Base-by-base conservation (phyloP, 1,140 invertebrate genomes). In the Pogonus chalceus region DNA sequence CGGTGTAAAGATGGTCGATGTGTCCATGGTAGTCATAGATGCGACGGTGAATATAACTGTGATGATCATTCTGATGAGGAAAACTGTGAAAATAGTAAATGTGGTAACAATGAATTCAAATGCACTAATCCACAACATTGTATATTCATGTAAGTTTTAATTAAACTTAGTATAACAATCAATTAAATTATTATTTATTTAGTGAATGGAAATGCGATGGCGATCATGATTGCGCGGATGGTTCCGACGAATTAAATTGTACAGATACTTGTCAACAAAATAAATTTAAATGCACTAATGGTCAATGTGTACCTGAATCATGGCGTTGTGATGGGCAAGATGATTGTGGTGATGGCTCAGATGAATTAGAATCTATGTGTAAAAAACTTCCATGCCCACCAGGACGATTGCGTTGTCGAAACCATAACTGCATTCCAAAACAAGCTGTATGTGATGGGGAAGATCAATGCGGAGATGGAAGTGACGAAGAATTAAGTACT, bases 21-120 rank as follows among this genome's bases (percentile, higher is more conserved):
- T 59, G 81, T 84, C 51, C 65, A 71, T n/a, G 67, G 70, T 2
- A 65, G 57, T 46, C 72, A 74, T 65, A 72, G 72, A 24, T 88
- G 85, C 68, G 81, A 86, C 66, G 83, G 84, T n/a, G 79, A 81
- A 63, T 74, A 71, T 53, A 78, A 84, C 57, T 86, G 83, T 66
- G 73, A 75, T 23, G 81, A 82, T 66, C 66, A 69, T 20, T 76
- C 74, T 51, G 83, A 85, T 67, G 82, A 84, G 65, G 50, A 57
- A 2, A 70, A 74, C 58, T 84, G 82, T 65, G 73, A 78, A 72
- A 60, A 62, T 46, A 51, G 46, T 20, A 75, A 75, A 72, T 74
- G 80, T 75, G 71, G 66, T 14, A 67, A 72, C 2, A 71, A 73
- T 49, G 76, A 82, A 59, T 79, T 82, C 51, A 72, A 75, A 52